Conservation (phyloP, 2,888 invertebrate genomes). For the Xiphydria camelus region DNA sequence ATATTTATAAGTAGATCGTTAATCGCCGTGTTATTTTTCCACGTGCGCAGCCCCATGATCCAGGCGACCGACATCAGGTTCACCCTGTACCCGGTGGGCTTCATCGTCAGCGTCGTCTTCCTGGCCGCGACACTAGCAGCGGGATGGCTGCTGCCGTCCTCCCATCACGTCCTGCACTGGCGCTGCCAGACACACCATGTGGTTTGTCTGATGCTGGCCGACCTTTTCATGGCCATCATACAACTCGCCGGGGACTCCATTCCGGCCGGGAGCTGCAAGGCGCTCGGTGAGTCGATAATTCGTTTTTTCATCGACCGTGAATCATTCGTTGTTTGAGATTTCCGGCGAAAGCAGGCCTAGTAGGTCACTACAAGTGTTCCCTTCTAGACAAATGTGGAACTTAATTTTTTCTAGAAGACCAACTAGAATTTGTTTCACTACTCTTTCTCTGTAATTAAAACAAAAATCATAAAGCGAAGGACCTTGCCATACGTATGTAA, state of each 20-base stretch:
- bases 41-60: slow-evolving; percentile 30
- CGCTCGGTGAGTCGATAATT: slow-evolving; percentile 66
- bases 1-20: too few species aligned
- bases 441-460: too few species aligned
- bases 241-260: slow-evolving; percentile 71
- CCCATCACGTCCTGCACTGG: slow-evolving; percentile 86
- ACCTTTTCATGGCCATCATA: slow-evolving; percentile 76
- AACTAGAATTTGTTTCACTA: too few species aligned
- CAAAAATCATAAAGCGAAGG: too few species aligned
- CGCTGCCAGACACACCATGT: slow-evolving; percentile 87
- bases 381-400: too few species aligned
- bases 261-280: slow-evolving; percentile 67
- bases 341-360: too few species aligned
- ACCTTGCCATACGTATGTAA: too few species aligned
- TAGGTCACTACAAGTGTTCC: too few species aligned
- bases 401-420: too few species aligned
- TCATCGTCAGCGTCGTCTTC: slow-evolving; percentile 81
- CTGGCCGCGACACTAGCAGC: slow-evolving; percentile 79
- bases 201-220: slow-evolving; percentile 78
- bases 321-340: too few species aligned
- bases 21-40: too few species aligned
- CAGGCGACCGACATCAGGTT: slow-evolving; percentile 63
- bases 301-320: too few species aligned
- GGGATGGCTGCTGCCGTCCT: slow-evolving; percentile 77
- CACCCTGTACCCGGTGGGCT: slow-evolving; percentile 75